A percentile compares a stretch with the other conserved stretches of the same genome.
These are phyloP conservation scores for Cranoglanis bouderius DNA, from an alignment of 2,113 vertebrate species.

Conservation along the genomic window DNA sequence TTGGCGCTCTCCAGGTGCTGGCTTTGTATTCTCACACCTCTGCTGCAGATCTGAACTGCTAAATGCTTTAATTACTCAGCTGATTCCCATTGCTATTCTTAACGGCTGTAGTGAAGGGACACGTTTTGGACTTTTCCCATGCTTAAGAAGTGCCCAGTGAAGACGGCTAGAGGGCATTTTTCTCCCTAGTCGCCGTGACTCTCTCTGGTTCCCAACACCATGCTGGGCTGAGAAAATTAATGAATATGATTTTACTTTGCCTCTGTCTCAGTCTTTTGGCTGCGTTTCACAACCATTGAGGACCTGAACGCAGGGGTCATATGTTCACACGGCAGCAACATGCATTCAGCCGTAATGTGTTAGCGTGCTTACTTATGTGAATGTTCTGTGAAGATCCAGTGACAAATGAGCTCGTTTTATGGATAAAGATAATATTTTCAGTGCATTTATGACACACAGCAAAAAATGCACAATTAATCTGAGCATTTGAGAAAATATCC, in stretches of 20 bases:
- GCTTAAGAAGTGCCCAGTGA: slow-evolving; percentile 14
- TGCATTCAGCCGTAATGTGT: slow-evolving; percentile 19
- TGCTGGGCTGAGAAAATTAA: slow-evolving; percentile 78
- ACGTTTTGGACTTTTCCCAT: slow-evolving; percentile 5
- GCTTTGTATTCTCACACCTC: slow-evolving; percentile 60
- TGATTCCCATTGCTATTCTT: slow-evolving; percentile 57
- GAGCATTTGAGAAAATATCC: not conserved
- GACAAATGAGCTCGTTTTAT: slow-evolving; percentile 22
- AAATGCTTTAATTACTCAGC: slow-evolving; percentile 66
- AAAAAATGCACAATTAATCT: not conserved
- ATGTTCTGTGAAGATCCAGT: slow-evolving; percentile 19
- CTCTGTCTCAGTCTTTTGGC: slow-evolving; percentile 62
- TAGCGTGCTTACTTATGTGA: slow-evolving; percentile 3
- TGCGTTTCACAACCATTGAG: slow-evolving; percentile 53
- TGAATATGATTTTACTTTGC: slow-evolving; percentile 83
- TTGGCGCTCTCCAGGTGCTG: slow-evolving; percentile 15
- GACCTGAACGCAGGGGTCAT: slow-evolving; percentile 63
- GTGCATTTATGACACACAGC: not conserved
- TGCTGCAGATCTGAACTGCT: slow-evolving; percentile 63
- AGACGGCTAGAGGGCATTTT: slow-evolving; percentile 6
- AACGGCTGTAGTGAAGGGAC: slow-evolving; percentile 34
- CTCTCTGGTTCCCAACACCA: slow-evolving; percentile 68
- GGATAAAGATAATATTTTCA: not conserved
- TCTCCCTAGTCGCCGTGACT: slow-evolving; percentile 64
- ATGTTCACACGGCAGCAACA: slow-evolving; percentile 34